phyloP scores from a whole-genome alignment of 2,797 vertebrate species.

The Cossypha caffra region DNA sequence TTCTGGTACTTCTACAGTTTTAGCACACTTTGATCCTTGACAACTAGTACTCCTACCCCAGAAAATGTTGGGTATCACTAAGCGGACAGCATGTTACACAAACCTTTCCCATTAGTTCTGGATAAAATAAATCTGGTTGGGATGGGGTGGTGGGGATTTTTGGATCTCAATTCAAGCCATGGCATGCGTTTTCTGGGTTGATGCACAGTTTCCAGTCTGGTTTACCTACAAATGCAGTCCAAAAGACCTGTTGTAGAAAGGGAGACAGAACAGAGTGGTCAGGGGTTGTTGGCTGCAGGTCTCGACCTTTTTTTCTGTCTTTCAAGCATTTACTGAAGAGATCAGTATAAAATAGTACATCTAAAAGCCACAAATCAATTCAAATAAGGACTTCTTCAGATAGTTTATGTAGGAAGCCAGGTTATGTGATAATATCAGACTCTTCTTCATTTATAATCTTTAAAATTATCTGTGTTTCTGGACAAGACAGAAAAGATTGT shows the following conservation, averaged over 20 bases:
- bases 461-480: not conserved
- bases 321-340: not conserved
- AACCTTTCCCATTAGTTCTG: not conserved
- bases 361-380: not conserved
- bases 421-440: not conserved
- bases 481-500: not conserved
- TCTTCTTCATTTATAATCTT: not conserved
- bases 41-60: not conserved
- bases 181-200: not conserved
- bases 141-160: not conserved
- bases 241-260: not conserved
- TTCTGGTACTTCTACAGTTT: not conserved
- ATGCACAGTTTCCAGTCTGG: not conserved
- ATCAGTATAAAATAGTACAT: not conserved
- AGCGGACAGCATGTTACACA: not conserved
- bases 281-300: not conserved
- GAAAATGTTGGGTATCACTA: not conserved
- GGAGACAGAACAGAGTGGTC: not conserved
- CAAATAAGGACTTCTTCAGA: not conserved
- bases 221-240: not conserved
- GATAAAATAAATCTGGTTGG: not conserved
- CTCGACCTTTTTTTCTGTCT: not conserved
- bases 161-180: not conserved
- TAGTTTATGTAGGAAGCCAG: not conserved
- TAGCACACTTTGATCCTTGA: not conserved